Evolutionary conservation across 1,140 invertebrate genomes (phyloP), one percentile per base, ranked within the genome.

Genomic region (Archegozetes longisetosus): DNA sequence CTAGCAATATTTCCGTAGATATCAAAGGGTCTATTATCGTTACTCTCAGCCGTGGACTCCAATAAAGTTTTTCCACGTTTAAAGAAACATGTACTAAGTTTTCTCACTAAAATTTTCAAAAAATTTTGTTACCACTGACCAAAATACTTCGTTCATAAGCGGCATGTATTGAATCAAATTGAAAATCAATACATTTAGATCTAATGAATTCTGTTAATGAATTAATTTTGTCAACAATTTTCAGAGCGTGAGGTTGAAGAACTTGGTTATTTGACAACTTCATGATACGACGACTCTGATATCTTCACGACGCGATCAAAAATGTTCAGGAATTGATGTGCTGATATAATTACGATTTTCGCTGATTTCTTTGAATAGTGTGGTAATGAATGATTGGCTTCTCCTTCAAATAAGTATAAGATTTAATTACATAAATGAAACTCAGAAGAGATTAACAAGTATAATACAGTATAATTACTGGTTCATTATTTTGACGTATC

Each of bases 1-100:
- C 90, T 76, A 61, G 88, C 92, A 1, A 94, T 82, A 66, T 91
- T 40, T 40, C 6, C 17, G 17, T 40, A 40, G 32, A 9, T 40
- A 40, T 6, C 32, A 9, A 17, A 40, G 6, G 6, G 32, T 6
- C 6, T 40, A 17, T 17, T 40, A n/a, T n/a, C n/a, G 6, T 9
- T 9, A 40, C 32, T 40, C 17, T 40, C 17, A 6, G 17, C 32
- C 17, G 17, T 17, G 6, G 32, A 9, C 32, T 40, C 32, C 6
- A 40, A 40, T 17, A 40, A 40, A 9, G 32, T 17, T 17, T 9
- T 40, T 17, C 32, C 32, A 9, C 6, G 32, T 6, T 40, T 40
- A 40, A 40, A 6, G 17, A 9, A 40, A 17, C 6, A 40, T 40
- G 32, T 9, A 9, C 6, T 40, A 40, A 9, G 6, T 40, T 40